These are phyloP conservation scores for Drosophila fulvimacula DNA, from an alignment of 2,888 invertebrate genomes.

Conservation along the genomic window DNA sequence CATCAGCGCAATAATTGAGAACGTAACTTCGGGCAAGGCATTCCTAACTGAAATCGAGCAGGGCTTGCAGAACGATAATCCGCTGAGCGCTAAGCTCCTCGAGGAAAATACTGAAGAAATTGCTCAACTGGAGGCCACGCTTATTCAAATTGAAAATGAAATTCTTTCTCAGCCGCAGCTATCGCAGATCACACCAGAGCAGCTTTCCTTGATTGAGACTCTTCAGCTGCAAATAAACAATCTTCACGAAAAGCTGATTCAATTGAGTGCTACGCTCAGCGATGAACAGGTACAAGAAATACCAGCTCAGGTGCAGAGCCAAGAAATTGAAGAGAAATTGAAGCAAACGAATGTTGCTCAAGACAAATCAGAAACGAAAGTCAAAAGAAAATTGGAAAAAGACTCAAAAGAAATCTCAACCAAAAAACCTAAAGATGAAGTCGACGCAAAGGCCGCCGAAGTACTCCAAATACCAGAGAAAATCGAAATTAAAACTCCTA, in stretches of 20 bases:
- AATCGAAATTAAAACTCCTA: not conserved
- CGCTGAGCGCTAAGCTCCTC: slow-evolving; percentile 63
- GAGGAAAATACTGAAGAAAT: slow-evolving; percentile 71
- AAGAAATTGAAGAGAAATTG: not conserved
- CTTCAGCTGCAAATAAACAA: slow-evolving; percentile 71
- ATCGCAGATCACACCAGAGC: slow-evolving; percentile 55
- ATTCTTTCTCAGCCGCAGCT: slow-evolving; percentile 67
- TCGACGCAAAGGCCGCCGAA: slow-evolving; percentile 20
- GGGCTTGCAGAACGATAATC: slow-evolving; percentile 68
- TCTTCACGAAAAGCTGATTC: slow-evolving; percentile 63
- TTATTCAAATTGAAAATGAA: slow-evolving; percentile 71
- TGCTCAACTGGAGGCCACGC: slow-evolving; percentile 63
- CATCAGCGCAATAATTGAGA: slow-evolving; percentile 65
- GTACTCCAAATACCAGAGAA: not conserved
- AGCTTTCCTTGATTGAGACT: slow-evolving; percentile 67
- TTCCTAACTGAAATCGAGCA: slow-evolving; percentile 76
- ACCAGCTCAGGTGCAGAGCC: not conserved
- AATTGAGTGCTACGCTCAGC: slow-evolving; percentile 27
- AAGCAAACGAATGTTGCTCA: not conserved
- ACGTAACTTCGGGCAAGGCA: slow-evolving; percentile 68
- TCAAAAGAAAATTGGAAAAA: slow-evolving; percentile 37
- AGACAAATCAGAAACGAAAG: slow-evolving; percentile 29
- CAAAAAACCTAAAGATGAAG: slow-evolving; percentile 44
- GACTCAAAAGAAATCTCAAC: slow-evolving; percentile 6
- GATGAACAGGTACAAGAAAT: slow-evolving; percentile 11